Evolutionary conservation across 1,140 invertebrate genomes (phyloP).

Genomic region (Ceratitis capitata): DNA sequence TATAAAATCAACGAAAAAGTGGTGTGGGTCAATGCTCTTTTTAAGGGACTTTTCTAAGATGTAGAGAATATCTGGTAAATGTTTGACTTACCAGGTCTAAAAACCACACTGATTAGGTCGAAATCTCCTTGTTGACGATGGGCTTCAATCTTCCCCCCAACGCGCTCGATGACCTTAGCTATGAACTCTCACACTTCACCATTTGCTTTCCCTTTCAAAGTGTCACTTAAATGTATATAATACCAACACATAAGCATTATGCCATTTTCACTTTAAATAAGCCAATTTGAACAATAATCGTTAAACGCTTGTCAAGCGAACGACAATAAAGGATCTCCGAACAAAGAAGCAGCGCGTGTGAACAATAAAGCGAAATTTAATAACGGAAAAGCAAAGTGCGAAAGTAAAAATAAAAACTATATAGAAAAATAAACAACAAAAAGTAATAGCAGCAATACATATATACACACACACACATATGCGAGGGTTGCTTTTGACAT

Average conservation of each 20-base stretch:
- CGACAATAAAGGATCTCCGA: not conserved
- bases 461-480: too few relatives aligned
- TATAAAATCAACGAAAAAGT: too few relatives aligned
- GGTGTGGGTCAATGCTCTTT: too few relatives aligned
- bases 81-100: too few relatives aligned
- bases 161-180: too few relatives aligned
- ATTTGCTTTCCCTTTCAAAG: not conserved
- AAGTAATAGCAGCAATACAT: not conserved
- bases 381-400: not conserved
- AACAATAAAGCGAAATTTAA: not conserved
- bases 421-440: not conserved
- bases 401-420: not conserved
- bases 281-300: conserved; percentile 35
- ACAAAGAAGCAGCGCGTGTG: not conserved
- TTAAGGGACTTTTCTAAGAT: too few relatives aligned
- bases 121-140: too few relatives aligned
- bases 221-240: conserved; percentile 16
- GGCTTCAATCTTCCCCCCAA: too few relatives aligned
- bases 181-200: not conserved
- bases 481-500: too few relatives aligned
- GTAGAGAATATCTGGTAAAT: too few relatives aligned
- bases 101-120: too few relatives aligned
- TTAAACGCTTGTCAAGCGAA: not conserved
- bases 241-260: not conserved
- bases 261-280: conserved; percentile 38